phyloP scores from a whole-genome alignment of 2,888 invertebrate species.

The Diadegma fenestrale region DNA sequence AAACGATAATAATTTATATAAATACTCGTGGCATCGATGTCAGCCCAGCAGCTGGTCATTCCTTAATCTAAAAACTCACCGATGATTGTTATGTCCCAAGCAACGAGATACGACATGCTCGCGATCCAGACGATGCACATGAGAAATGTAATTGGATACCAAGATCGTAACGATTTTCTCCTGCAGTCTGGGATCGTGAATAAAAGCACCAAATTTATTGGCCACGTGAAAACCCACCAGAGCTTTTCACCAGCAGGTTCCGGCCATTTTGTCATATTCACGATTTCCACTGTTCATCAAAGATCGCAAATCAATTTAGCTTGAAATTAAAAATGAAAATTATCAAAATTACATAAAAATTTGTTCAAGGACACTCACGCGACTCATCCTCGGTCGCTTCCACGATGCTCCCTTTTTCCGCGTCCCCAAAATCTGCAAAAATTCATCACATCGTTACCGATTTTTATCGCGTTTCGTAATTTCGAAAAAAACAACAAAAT shows the following conservation, averaged over 20 bases:
- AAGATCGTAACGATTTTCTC: slow-evolving; percentile 85
- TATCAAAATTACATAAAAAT: too few species aligned
- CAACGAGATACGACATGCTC: slow-evolving; percentile 92
- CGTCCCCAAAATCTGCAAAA: slow-evolving; percentile 57
- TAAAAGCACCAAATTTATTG: slow-evolving; percentile 90
- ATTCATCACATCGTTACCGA: neutral
- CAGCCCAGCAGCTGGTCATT: neutral
- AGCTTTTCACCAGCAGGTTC: slow-evolving; percentile 84
- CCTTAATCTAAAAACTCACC: slow-evolving; percentile 86
- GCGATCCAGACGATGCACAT: slow-evolving; percentile 95
- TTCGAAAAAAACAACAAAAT: neutral
- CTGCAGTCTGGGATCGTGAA: slow-evolving; percentile 92
- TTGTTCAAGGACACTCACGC: slow-evolving; percentile 37
- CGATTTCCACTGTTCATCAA: slow-evolving; percentile 81
- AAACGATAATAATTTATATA: slow-evolving; percentile 1
- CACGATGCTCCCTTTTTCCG: slow-evolving; percentile 69
- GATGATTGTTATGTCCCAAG: slow-evolving; percentile 93
- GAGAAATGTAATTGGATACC: slow-evolving; percentile 89
- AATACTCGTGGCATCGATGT: neutral
- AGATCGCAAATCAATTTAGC: neutral
- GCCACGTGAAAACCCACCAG: slow-evolving; percentile 91
- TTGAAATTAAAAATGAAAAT: too few species aligned
- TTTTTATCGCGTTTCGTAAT: neutral
- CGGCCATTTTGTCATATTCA: slow-evolving; percentile 87
- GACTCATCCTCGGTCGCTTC: slow-evolving; percentile 74